These are phyloP conservation scores for Mungos mungo DNA, from an alignment of 2,113 vertebrate species.

Conservation along the genomic window DNA sequence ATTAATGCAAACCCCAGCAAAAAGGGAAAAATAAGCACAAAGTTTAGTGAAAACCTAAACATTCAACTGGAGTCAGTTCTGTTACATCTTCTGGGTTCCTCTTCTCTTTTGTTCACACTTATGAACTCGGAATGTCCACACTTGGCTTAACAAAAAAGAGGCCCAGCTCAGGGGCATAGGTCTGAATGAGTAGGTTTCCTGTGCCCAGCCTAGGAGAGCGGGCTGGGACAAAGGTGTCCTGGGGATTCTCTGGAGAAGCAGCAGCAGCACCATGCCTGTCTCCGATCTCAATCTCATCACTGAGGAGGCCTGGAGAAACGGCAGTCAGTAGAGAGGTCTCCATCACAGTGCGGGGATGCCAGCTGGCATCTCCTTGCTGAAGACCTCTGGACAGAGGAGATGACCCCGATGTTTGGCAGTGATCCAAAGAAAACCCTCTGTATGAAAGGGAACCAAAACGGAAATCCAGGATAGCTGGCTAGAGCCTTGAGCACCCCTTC, in stretches of 20 bases:
- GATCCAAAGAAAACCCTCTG: conserved; percentile 73
- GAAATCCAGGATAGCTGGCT: conserved; percentile 58
- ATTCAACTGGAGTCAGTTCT: conserved; percentile 71
- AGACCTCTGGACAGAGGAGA: conserved; percentile 68
- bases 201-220: conserved; percentile 40
- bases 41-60: conserved; percentile 70
- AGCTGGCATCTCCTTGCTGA: conserved; percentile 43
- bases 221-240: conserved; percentile 37
- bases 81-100: conserved; percentile 41
- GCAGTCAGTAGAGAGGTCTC: conserved; percentile 62
- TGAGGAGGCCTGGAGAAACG: conserved; percentile 58
- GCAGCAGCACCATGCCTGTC: conserved; percentile 64
- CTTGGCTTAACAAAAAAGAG: conserved; percentile 53
- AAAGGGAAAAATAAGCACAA: conserved; percentile 52
- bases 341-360: conserved; percentile 9
- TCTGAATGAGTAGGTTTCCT: conserved; percentile 48
- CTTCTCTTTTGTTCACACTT: conserved; percentile 55
- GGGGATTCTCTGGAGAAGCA: conserved; percentile 61
- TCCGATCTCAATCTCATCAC: conserved; percentile 40
- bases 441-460: conserved; percentile 44
- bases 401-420: conserved; percentile 68
- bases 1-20: conserved; percentile 65
- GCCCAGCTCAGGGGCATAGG: conserved; percentile 30
- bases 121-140: conserved; percentile 60
- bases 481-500: neutral